Conservation (phyloP, 64 coral and sea anemone species). For the Catalaphyllia jardinei region DNA sequence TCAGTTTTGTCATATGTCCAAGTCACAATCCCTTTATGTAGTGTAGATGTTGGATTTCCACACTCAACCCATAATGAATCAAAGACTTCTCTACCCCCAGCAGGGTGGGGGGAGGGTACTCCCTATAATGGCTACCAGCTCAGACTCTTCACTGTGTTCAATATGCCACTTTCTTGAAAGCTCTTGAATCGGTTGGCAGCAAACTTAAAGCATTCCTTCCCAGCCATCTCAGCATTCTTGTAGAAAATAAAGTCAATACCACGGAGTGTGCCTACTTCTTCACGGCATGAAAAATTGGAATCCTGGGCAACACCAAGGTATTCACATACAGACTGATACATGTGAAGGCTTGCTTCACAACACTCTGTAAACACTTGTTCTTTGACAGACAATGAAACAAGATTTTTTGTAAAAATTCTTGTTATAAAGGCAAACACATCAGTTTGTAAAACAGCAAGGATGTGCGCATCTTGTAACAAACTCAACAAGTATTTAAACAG, state of each 20-base stretch:
- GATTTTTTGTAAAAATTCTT: constrained; percentile 34
- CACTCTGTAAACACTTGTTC: constrained; percentile 25
- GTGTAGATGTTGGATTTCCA: too few relatives aligned
- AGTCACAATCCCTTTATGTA: too few relatives aligned
- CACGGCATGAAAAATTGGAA: constrained; percentile 20
- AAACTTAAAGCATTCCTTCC: constrained; percentile 13
- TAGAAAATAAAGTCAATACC: constrained; percentile 28
- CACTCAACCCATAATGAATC: too few relatives aligned
- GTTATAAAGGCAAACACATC: constrained; percentile 31
- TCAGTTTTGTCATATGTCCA: too few relatives aligned
- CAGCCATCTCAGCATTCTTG: background rate
- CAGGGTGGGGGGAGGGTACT: too few relatives aligned
- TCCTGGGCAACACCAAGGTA: background rate
- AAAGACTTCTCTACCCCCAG: too few relatives aligned
- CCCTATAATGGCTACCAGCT: background rate
- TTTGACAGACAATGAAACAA: constrained; percentile 23
- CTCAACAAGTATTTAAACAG: constrained; percentile 22
- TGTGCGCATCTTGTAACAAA: constrained; percentile 37
- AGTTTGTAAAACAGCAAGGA: constrained; percentile 16
- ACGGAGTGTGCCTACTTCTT: background rate
- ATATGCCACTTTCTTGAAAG: constrained; percentile 4
- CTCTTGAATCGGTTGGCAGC: constrained; percentile 12
- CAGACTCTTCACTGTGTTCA: constrained; percentile 17
- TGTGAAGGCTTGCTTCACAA: constrained; percentile 12
- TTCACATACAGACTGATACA: constrained; percentile 42